Base-by-base conservation (phyloP, 2,797 vertebrate species). In the Diplodus sargus region DNA sequence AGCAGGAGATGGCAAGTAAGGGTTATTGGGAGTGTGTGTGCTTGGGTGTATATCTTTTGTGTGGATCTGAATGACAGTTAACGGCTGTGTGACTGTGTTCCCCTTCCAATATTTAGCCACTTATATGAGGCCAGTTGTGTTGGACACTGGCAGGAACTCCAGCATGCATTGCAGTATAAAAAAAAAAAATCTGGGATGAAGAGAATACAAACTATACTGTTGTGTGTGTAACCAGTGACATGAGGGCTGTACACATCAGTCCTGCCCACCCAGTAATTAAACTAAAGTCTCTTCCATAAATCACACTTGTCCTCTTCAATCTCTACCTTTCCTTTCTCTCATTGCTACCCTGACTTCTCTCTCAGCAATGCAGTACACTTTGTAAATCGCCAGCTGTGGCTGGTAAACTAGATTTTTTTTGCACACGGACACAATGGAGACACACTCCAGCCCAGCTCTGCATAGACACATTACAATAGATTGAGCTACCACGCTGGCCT, bases 201-300 rank as follows among this genome's bases (percentile, higher is more conserved):
- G 9, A 34, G 4, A 34, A 34, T 34, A 8, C 34, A 34, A 34
- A 34, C 34, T 34, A 8, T 34, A 34, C 34, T 34, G 76, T 77
- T 83, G 49, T 73, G 68, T 67, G 73, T 80, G 70, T 80, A 89
- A 88, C 84, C 83, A 84, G 82, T 82, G 84, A 86, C 81, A 87
- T 64, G 80, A 80, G 85, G 89, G 78, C 85, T 87, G 78, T 82
- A 76, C 88, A 88, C 87, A 85, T 91, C 91, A 91, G 85, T 84
- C 81, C 83, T 89, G 76, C 82, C 88, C 84, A 79, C 90, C 84
- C 91, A 91, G 91, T 95, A 94, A 95, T 95, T 95, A 94, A 95
- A 95, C 92, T 94, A 95, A 94, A 95, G 94, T 94, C 91, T 88
- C 86, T 81, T 81, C 90, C 91, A 93, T 95, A 95, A 96, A 95